Conservation (phyloP, 2,113 vertebrate genomes). For the Eidolon helvum region DNA sequence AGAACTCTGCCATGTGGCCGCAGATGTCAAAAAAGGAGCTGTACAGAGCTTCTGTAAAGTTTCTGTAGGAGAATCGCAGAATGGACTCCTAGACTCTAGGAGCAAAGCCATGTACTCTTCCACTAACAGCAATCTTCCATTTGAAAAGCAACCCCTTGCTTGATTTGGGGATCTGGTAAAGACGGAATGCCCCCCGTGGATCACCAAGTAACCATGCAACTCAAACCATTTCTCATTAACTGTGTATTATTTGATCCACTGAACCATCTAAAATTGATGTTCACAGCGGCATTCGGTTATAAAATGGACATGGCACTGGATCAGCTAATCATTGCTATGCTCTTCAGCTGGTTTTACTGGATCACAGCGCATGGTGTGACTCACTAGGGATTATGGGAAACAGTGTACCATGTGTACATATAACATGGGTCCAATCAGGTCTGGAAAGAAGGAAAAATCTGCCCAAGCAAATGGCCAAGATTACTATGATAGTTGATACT, state of each 20-base stretch:
- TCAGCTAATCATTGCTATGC: neutral
- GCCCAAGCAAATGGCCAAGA: neutral
- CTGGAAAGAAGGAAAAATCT: neutral
- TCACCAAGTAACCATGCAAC: neutral
- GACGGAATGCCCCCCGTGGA: neutral
- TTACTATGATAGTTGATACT: fast-evolving
- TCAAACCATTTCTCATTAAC: neutral
- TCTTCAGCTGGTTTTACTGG: neutral
- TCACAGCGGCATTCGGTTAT: too few relatives aligned
- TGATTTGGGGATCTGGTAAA: neutral
- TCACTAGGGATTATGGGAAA: neutral
- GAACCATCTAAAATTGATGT: neutral
- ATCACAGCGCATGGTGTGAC: neutral
- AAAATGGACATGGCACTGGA: neutral
- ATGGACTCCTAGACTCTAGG: too few relatives aligned
- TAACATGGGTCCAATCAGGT: neutral
- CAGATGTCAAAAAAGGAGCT: neutral
- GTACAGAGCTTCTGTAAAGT: neutral
- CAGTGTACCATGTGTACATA: fast-evolving
- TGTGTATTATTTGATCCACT: neutral
- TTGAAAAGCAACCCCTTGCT: neutral
- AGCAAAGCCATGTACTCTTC: neutral
- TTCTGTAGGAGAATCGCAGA: neutral
- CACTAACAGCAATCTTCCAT: neutral
- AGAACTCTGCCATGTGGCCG: neutral